Percentiles rank a stretch among this genome's conserved stretches.
phyloP scores from a whole-genome alignment of 2,797 vertebrate genomes.

The Amphiprion clarkii region DNA sequence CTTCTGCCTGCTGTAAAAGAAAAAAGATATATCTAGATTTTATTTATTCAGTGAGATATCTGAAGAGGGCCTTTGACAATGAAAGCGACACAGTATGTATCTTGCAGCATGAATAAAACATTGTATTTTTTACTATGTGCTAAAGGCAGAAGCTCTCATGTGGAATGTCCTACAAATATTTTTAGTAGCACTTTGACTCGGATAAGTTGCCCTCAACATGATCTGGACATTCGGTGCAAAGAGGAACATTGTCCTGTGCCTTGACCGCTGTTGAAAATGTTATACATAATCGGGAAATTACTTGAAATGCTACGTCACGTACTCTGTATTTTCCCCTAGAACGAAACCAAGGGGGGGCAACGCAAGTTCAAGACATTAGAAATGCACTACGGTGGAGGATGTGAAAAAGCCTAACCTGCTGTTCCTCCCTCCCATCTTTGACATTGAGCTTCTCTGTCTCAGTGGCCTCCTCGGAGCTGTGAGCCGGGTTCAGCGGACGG shows the following conservation, averaged over 20 bases:
- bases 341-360: background rate
- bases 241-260: background rate
- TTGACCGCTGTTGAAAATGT: background rate
- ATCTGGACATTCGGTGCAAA: background rate
- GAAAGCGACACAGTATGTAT: slow-evolving; percentile 37
- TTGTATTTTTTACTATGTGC: slow-evolving; percentile 39
- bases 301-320: background rate
- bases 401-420: slow-evolving; percentile 18
- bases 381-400: slow-evolving; percentile 9
- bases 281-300: background rate
- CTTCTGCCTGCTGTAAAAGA: slow-evolving; percentile 6
- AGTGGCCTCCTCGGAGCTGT: slow-evolving; percentile 47
- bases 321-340: background rate
- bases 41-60: slow-evolving; percentile 64
- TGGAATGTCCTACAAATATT: slow-evolving; percentile 45
- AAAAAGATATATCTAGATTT: slow-evolving; percentile 35
- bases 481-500: slow-evolving; percentile 65
- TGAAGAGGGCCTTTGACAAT: slow-evolving; percentile 37
- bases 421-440: slow-evolving; percentile 42
- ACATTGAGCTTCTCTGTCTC: slow-evolving; percentile 55
- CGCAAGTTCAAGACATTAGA: slow-evolving; percentile 24
- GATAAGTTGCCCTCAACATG: slow-evolving; percentile 17
- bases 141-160: slow-evolving; percentile 39
- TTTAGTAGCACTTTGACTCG: slow-evolving; percentile 32
- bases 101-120: slow-evolving; percentile 66